These are phyloP conservation scores for Euzetes globulus DNA, from an alignment of 2,888 invertebrate species.

Conservation along the genomic window DNA sequence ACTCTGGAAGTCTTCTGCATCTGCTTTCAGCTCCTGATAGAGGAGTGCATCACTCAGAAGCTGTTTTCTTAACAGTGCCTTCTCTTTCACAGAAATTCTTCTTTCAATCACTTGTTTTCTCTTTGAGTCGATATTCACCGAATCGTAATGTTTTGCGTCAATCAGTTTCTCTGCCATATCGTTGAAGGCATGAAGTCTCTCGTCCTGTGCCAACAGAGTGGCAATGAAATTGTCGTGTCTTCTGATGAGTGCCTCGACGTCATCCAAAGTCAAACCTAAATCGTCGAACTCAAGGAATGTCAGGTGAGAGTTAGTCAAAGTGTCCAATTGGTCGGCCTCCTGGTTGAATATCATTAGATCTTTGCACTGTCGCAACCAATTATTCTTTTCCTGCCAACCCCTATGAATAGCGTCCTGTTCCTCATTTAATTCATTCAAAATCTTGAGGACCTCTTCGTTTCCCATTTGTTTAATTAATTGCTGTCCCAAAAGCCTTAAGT, in stretches of 20 bases:
- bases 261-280: conserved; percentile 59
- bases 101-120: conserved; percentile 62
- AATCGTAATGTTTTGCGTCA: conserved; percentile 67
- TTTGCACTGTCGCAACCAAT: conserved; percentile 74
- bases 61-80: conserved; percentile 73
- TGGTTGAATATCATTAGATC: conserved; percentile 86
- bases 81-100: conserved; percentile 60
- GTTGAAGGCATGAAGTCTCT: conserved; percentile 72
- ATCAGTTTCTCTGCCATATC: conserved; percentile 75
- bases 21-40: no score
- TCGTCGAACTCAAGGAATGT: conserved; percentile 82
- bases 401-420: conserved; percentile 68
- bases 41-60: conserved; percentile 75
- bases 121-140: conserved; percentile 53
- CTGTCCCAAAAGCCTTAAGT: conserved; percentile 63
- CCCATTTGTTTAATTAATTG: conserved; percentile 59
- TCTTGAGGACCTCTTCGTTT: conserved; percentile 64
- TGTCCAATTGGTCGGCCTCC: conserved; percentile 94
- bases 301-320: conserved; percentile 85
- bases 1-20: no score
- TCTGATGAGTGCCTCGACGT: conserved; percentile 51
- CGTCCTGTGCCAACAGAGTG: conserved; percentile 84
- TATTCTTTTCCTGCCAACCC: conserved; percentile 77
- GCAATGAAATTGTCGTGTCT: conserved; percentile 89
- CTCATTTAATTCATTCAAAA: conserved; percentile 62